phyloP scores from a whole-genome alignment of 2,888 invertebrate genomes.

The Cryptus viduatorius region DNA sequence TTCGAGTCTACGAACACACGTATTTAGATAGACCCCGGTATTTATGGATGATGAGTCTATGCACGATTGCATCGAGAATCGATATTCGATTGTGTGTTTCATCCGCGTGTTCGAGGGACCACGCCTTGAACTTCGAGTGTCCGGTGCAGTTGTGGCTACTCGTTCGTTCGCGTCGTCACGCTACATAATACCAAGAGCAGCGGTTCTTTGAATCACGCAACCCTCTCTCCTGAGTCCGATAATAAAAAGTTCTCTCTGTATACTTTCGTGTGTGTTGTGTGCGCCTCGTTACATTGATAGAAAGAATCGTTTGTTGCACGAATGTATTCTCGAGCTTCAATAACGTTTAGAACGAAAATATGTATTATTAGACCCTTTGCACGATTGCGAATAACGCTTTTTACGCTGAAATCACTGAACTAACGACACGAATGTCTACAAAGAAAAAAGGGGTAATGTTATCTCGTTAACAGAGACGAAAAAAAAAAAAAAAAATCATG shows the following conservation, averaged over 20 bases:
- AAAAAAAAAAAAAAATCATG: neutral
- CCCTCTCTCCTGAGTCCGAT: neutral
- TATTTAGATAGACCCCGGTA: constrained; percentile 8
- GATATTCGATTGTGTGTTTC: constrained; percentile 65
- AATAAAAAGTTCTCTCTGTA: neutral
- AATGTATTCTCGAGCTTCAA: neutral
- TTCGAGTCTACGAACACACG: neutral
- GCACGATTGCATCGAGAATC: constrained; percentile 62
- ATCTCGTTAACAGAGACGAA: neutral
- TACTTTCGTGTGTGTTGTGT: neutral
- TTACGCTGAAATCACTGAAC: neutral
- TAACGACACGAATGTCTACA: too few relatives aligned
- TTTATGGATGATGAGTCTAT: constrained; percentile 28
- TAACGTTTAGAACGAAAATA: neutral
- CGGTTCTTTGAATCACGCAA: constrained; percentile 6
- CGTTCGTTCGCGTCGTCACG: constrained; percentile 6
- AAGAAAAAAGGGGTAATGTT: too few relatives aligned
- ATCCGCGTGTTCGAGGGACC: constrained; percentile 48
- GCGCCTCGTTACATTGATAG: constrained; percentile 1
- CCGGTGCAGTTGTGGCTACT: constrained; percentile 9
- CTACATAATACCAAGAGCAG: constrained; percentile 10
- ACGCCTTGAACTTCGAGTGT: constrained; percentile 58
- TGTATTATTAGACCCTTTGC: neutral
- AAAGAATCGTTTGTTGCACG: constrained; percentile 1
- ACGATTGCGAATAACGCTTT: neutral